Conservation (phyloP, 2,113 vertebrate genomes). For the Neogobius melanostomus region DNA sequence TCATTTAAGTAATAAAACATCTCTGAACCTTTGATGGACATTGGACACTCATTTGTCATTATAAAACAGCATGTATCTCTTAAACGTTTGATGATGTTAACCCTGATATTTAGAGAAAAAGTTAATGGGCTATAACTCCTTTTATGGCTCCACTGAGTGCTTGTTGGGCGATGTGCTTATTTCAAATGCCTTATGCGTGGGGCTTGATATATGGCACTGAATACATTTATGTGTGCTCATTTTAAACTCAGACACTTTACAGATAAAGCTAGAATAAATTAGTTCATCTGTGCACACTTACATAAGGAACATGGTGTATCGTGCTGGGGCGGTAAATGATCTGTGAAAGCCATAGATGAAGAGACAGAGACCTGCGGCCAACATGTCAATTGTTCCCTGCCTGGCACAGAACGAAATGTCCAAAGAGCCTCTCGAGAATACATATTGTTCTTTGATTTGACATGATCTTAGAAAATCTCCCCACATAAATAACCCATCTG, state of each 20-base stretch:
- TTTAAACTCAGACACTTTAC: not conserved
- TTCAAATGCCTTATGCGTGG: constrained; percentile 25
- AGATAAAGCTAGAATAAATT: not conserved
- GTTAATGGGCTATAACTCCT: constrained; percentile 21
- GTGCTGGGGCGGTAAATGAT: constrained; percentile 9
- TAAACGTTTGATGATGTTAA: not conserved
- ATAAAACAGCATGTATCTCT: not conserved
- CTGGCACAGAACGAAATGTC: constrained; percentile 26
- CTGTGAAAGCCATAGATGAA: constrained; percentile 23
- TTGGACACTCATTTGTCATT: not conserved
- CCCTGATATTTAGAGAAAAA: constrained; percentile 15
- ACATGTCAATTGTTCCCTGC: constrained; percentile 8
- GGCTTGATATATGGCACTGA: constrained; percentile 23
- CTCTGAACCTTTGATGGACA: too few species aligned
- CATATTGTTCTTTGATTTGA: constrained; percentile 37
- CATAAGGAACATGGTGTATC: not conserved
- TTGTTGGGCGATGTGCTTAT: constrained; percentile 15
- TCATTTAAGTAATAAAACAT: too few species aligned
- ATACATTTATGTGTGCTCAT: constrained; percentile 18
- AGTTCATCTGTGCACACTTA: constrained; percentile 10
- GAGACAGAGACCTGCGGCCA: constrained; percentile 8
- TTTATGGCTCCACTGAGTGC: constrained; percentile 25
- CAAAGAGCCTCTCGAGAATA: constrained; percentile 41
- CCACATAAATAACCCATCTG: constrained; percentile 35
- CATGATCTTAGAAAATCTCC: constrained; percentile 45